A percentile compares a stretch with the other conserved stretches of the same genome.
phyloP scores from a whole-genome alignment of 2,888 invertebrate genomes.

The Troides helena region DNA sequence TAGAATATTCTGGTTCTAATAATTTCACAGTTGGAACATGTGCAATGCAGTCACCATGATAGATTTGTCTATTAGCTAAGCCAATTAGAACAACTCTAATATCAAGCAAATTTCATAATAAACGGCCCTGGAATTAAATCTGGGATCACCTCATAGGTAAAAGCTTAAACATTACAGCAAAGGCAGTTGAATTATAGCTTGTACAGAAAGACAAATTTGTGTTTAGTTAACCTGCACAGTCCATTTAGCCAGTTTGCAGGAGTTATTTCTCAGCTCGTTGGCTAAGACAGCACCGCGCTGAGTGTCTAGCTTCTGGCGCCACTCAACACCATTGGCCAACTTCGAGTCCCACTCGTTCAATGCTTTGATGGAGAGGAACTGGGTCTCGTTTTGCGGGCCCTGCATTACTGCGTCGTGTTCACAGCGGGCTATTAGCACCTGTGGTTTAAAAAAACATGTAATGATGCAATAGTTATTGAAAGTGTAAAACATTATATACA shows the following conservation, averaged over 20 bases:
- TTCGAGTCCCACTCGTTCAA: slow-evolving; percentile 99
- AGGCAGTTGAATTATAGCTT: too few species aligned
- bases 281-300: slow-evolving; percentile 99
- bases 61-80: too few species aligned
- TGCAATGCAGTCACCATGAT: too few species aligned
- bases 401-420: slow-evolving; percentile 97
- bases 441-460: background rate
- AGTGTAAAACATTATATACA: too few species aligned
- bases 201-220: background rate
- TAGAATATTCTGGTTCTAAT: too few species aligned
- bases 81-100: too few species aligned
- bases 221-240: slow-evolving; percentile 89
- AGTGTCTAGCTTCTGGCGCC: slow-evolving; percentile 98
- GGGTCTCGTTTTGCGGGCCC: slow-evolving; percentile 92
- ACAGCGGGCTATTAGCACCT: slow-evolving; percentile 93
- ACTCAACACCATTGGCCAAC: slow-evolving; percentile 97
- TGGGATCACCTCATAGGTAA: too few species aligned
- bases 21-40: too few species aligned
- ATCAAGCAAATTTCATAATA: too few species aligned
- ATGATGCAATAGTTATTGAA: too few species aligned
- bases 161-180: too few species aligned
- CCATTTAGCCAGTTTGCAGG: slow-evolving; percentile 99
- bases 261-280: slow-evolving; percentile 98
- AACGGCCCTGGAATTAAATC: too few species aligned
- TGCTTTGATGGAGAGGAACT: slow-evolving; percentile 97